Base-by-base conservation (phyloP, 1,140 invertebrate genomes). In the Heliconius congener region DNA sequence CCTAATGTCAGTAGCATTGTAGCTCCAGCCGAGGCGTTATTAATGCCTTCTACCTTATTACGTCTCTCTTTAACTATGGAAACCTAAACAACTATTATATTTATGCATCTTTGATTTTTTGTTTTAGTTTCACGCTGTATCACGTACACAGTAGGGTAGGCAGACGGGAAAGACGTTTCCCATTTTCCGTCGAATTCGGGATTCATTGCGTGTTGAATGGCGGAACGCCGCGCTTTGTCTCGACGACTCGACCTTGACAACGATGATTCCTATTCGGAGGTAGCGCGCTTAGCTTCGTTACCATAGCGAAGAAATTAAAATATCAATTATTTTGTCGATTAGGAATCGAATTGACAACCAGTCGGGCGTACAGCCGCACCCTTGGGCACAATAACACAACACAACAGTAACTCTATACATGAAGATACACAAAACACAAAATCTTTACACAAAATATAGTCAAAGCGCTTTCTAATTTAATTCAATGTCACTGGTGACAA, bases 401-500 rank as follows among this genome's bases (percentile, higher is more conserved):
- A 8, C 6, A 37, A 37, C 34, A 37, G 6, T 37, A 37, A 37
- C 34, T 6, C 34, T 6, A 37, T 13, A 30, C 6, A 16, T 16
- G 19, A n/a, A 57, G 19, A 30, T 66, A 30, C 60, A 30, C 27
- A 30, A n/a, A 23, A 60, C 8, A 23, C 9, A 19, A 55, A 55
- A 55, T 55, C 55, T 57, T 57, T 23, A 57, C 55, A 57, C 55
- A 23, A 57, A 57, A 57, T 57, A 57, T 57, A 23, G n/a, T 27
- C 57, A 66, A 66, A 27, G 60, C 60, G 3, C 11, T 27, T 27
- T 76, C 27, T 8, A 76, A 50, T 76, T 71, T 71, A 76, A 76
- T 74, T 76, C 74, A 71, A 76, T 76, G 74, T 42, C 74, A 19
- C 18, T 52, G 37, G 60, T 66, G 55, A 76, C 74, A 71, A 76